A percentile compares a stretch with the other conserved stretches of the same genome.
These are phyloP conservation scores for Misgurnus mizolepis DNA, from an alignment of 2,113 vertebrate genomes.

Conservation along the genomic window DNA sequence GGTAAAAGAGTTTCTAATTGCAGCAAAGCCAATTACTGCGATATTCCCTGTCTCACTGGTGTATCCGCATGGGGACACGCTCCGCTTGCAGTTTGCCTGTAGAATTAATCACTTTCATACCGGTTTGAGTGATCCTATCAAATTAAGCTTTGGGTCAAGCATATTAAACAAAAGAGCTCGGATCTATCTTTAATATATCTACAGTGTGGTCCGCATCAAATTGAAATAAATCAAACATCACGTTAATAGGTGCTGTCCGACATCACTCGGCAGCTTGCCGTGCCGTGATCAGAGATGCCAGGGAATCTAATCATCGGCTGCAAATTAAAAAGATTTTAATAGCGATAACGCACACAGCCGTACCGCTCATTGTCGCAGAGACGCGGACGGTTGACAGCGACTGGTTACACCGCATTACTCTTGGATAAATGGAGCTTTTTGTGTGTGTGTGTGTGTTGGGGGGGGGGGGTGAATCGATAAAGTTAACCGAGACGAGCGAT, in stretches of 20 bases:
- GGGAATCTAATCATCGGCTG: conserved; percentile 51
- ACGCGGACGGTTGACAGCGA: conserved; percentile 32
- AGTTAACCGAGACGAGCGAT: conserved; percentile 64
- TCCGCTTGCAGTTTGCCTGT: conserved; percentile 85
- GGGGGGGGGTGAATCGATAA: conserved; percentile 40
- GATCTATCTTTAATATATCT: conserved; percentile 88
- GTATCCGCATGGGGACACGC: conserved; percentile 83
- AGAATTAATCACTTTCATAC: conserved; percentile 91
- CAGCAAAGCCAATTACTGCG: conserved; percentile 85
- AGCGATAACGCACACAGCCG: conserved; percentile 45
- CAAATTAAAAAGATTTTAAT: conserved; percentile 60
- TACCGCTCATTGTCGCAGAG: conserved; percentile 33
- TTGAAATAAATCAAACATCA: conserved; percentile 90
- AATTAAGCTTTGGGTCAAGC: conserved; percentile 87
- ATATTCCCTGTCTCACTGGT: conserved; percentile 78
- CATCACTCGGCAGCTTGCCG: conserved; percentile 62
- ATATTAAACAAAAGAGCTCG: conserved; percentile 82
- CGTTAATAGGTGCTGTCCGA: conserved; percentile 84
- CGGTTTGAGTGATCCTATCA: conserved; percentile 86
- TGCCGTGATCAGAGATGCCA: conserved; percentile 46
- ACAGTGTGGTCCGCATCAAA: conserved; percentile 84
- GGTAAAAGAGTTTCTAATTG: conserved; percentile 76
- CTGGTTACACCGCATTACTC: conserved; percentile 51
- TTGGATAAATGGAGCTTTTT: conserved; percentile 47
- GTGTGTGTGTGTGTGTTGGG: too few species aligned